These are phyloP conservation scores for Urocitellus parryii DNA, from an alignment of 2,113 vertebrate genomes.

Conservation along the genomic window DNA sequence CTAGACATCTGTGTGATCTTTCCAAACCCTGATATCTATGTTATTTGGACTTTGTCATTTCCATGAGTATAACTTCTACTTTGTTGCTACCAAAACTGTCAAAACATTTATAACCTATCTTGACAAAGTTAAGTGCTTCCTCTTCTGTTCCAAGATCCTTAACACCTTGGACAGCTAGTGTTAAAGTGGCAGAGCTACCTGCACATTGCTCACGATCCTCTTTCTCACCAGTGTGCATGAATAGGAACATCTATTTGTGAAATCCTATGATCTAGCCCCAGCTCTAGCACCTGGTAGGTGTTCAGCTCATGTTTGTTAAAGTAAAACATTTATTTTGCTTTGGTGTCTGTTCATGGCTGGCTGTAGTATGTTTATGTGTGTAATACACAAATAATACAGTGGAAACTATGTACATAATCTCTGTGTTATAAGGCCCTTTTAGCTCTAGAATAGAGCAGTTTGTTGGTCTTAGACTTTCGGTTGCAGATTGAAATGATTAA, in stretches of 20 bases:
- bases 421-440: not conserved
- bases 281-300: not conserved
- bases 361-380: not conserved
- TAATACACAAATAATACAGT: not conserved
- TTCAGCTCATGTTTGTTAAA: not conserved
- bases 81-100: no score
- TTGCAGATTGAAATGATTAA: constrained; percentile 12
- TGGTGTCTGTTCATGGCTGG: not conserved
- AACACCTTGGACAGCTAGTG: not conserved
- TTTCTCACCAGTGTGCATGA: not conserved
- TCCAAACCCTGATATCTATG: no score
- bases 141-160: not conserved
- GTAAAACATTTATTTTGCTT: not conserved
- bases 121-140: not conserved
- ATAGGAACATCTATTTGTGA: not conserved
- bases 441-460: not conserved
- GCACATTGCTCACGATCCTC: not conserved
- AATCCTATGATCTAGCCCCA: not conserved
- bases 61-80: no score
- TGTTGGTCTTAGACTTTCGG: not conserved
- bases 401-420: not conserved
- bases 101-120: no score
- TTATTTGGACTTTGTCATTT: no score
- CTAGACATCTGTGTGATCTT: no score
- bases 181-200: fast-evolving